Evolutionary conservation across 2,797 vertebrate species (phyloP).

Genomic region (Ceyx erithaca): DNA sequence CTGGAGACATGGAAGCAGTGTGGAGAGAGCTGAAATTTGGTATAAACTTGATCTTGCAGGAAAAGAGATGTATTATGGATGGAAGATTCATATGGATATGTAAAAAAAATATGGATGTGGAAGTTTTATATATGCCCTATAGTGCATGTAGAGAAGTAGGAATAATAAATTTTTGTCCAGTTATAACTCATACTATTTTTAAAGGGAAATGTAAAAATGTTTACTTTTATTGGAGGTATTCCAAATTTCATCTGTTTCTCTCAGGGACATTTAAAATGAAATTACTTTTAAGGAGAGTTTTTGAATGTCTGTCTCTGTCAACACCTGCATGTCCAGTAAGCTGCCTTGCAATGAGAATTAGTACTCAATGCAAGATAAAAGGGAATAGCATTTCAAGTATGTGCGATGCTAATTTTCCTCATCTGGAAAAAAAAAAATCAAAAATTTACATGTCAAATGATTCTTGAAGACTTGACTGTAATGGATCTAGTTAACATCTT

Average conservation of each 20-base stretch:
- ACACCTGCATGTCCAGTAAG: neutral
- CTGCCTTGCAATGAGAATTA: neutral
- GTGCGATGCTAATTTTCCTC: neutral
- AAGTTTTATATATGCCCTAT: slow-evolving; percentile 1
- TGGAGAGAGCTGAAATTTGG: neutral
- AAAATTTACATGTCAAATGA: neutral
- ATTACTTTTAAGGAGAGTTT: neutral
- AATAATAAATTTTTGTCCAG: neutral
- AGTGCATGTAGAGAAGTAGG: neutral
- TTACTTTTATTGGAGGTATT: slow-evolving; percentile 14
- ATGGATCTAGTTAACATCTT: neutral
- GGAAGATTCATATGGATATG: neutral
- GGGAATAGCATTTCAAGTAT: neutral
- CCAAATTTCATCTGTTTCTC: neutral
- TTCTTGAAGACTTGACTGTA: neutral
- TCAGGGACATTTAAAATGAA: neutral
- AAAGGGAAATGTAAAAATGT: neutral
- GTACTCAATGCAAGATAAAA: neutral
- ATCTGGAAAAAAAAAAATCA: neutral
- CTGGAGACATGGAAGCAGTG: neutral
- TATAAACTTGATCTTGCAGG: neutral
- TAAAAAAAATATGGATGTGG: slow-evolving; percentile 17
- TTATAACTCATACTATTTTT: neutral
- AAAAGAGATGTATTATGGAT: neutral
- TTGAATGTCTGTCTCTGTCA: neutral